Evolutionary conservation across 2,888 invertebrate genomes (phyloP), one percentile per base, ranked within the genome.

Genomic region (Oithona nana): DNA sequence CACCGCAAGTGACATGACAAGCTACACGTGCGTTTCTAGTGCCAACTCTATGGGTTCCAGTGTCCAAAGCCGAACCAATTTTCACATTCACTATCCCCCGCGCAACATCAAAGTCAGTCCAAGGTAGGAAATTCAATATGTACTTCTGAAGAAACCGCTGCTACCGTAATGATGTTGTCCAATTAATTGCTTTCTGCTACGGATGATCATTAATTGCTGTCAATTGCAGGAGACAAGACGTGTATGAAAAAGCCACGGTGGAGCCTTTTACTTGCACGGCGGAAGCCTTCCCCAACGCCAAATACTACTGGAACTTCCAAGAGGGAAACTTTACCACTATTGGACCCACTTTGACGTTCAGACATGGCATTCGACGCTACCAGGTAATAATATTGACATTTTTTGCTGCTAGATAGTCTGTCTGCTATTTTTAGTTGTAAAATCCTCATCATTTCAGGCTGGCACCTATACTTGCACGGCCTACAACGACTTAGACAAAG

Each of bases 381-480:
- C 54, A 54, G 54, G 54, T 54, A 54, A 16, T 16, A 20, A 54
- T 39, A 39, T 16, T 11, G 39, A 16, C 39, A 39, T 39, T 16
- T 39, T 16, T 39, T 39, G 16, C 39, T 39, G 8, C 39, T 11
- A 39, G 39, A 39, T 39, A 6, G 16, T 11, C 39, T 39, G 39
- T 39, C 6, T 39, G 6, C 39, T 11, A 39, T 39, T 39, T 39
- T 39, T 39, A 11, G 16, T 6, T 39, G 39, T 39, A 39, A 16
- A 11, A 39, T 16, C 6, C 39, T 11, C 39, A 39, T 51, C 20
- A 16, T 26, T 24, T 8, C 54, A 54, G 54, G 26, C 54, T 54
- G 57, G 57, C n/a, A 20, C n/a, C 16, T 57, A 57, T 30, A 57
- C 57, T 16, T 57, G 57, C 30, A 29, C 30, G 20, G 57, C 57